Percentiles rank a stretch among this genome's conserved stretches.
These are phyloP conservation scores for Molorchus minor DNA, from an alignment of 2,888 invertebrate species.

Conservation along the genomic window DNA sequence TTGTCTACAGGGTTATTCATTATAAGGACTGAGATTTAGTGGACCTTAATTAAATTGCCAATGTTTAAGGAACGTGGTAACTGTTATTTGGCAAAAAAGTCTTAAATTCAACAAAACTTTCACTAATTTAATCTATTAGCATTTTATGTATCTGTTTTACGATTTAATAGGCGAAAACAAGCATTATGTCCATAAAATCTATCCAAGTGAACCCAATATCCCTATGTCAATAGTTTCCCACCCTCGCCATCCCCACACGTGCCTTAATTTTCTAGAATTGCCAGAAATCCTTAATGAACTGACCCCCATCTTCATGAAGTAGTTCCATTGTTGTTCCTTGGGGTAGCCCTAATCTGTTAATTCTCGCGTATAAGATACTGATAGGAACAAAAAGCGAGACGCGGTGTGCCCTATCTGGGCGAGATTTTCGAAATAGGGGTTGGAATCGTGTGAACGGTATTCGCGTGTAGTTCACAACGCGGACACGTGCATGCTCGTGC, in stretches of 20 bases:
- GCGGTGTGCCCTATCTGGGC: slow-evolving; percentile 29
- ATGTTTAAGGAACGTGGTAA: too few relatives aligned
- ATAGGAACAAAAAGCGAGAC: slow-evolving; percentile 31
- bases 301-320: slow-evolving; percentile 25
- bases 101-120: too few relatives aligned
- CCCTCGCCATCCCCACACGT: slow-evolving; percentile 26
- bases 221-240: too few relatives aligned
- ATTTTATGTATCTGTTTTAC: too few relatives aligned
- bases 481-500: slow-evolving; percentile 54
- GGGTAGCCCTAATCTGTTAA: slow-evolving; percentile 36
- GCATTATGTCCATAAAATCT: too few relatives aligned
- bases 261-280: slow-evolving; percentile 34
- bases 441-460: slow-evolving; percentile 55
- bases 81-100: too few relatives aligned
- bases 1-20: too few relatives aligned
- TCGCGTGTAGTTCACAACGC: slow-evolving; percentile 59
- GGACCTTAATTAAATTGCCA: too few relatives aligned
- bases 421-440: slow-evolving; percentile 42
- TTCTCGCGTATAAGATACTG: slow-evolving; percentile 27
- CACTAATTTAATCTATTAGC: too few relatives aligned
- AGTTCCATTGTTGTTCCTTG: slow-evolving; percentile 29
- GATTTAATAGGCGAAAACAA: too few relatives aligned
- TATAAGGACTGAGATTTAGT: too few relatives aligned
- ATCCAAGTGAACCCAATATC: too few relatives aligned
- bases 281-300: slow-evolving; percentile 36